These are phyloP conservation scores for Aphaenogaster floridana DNA, from an alignment of 1,140 invertebrate genomes.

Conservation along the genomic window DNA sequence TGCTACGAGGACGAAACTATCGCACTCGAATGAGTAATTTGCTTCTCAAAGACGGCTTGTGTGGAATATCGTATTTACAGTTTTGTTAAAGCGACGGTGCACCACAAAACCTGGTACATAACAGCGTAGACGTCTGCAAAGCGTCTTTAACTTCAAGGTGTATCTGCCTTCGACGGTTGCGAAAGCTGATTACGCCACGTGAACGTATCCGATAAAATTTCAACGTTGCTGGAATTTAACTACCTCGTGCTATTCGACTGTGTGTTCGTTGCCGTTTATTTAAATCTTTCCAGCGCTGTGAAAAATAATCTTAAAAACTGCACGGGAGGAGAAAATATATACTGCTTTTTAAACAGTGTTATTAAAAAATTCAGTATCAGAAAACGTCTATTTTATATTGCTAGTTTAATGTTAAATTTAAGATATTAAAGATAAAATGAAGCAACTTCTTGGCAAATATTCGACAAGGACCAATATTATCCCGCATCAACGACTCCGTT, in stretches of 20 bases:
- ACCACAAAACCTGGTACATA: constrained; percentile 24
- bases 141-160: constrained; percentile 33
- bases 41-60: constrained; percentile 16
- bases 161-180: constrained; percentile 26
- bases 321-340: not conserved
- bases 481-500: not conserved
- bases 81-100: constrained; percentile 29
- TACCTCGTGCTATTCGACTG: not conserved
- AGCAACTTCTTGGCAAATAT: constrained; percentile 20
- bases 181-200: constrained; percentile 56
- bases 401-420: constrained; percentile 10
- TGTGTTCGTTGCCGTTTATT: not conserved
- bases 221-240: constrained; percentile 35
- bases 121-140: constrained; percentile 15
- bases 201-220: constrained; percentile 52
- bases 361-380: not conserved
- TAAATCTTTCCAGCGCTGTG: not conserved
- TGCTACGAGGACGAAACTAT: constrained; percentile 36
- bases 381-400: not conserved
- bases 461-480: constrained; percentile 45
- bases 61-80: constrained; percentile 52
- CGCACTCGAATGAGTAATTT: constrained; percentile 43
- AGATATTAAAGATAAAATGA: constrained; percentile 25
- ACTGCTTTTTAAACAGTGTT: not conserved
- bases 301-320: constrained; percentile 26